Conservation (phyloP, 2,888 invertebrate species). For the Creontiades dilutus region DNA sequence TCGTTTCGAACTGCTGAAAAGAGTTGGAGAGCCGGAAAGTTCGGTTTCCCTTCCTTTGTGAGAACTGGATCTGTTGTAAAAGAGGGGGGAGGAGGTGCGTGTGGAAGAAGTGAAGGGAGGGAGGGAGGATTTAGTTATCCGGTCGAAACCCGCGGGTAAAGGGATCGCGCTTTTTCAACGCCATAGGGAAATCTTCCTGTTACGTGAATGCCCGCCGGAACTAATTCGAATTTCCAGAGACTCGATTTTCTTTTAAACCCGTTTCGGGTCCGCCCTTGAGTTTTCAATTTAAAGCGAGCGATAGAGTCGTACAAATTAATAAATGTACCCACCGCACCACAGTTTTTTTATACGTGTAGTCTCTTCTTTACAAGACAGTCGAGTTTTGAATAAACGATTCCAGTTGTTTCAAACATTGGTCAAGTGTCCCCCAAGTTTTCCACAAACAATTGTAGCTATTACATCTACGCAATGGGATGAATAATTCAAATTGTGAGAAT, state of each 20-base stretch:
- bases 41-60: slow-evolving; percentile 26
- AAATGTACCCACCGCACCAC: no score
- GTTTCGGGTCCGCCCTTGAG: not conserved
- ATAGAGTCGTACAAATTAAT: no score
- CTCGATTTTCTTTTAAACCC: not conserved
- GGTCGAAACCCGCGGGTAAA: not conserved
- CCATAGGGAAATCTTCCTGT: slow-evolving; percentile 42
- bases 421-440: no score
- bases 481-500: no score
- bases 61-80: slow-evolving; percentile 30
- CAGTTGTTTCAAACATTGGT: no score
- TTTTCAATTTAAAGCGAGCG: no score
- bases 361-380: no score
- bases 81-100: not conserved
- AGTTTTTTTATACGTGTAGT: no score
- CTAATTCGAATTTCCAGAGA: slow-evolving; percentile 26
- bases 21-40: slow-evolving; percentile 36
- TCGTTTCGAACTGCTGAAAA: slow-evolving; percentile 19
- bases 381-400: no score
- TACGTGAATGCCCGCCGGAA: slow-evolving; percentile 8
- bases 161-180: slow-evolving; percentile 23
- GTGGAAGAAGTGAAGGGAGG: no score
- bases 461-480: no score
- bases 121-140: slow-evolving; percentile 19
- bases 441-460: no score